Percentiles rank a stretch among this genome's conserved stretches.
These are phyloP conservation scores for Cynaeus angustus DNA, from an alignment of 2,888 invertebrate genomes.

Conservation along the genomic window DNA sequence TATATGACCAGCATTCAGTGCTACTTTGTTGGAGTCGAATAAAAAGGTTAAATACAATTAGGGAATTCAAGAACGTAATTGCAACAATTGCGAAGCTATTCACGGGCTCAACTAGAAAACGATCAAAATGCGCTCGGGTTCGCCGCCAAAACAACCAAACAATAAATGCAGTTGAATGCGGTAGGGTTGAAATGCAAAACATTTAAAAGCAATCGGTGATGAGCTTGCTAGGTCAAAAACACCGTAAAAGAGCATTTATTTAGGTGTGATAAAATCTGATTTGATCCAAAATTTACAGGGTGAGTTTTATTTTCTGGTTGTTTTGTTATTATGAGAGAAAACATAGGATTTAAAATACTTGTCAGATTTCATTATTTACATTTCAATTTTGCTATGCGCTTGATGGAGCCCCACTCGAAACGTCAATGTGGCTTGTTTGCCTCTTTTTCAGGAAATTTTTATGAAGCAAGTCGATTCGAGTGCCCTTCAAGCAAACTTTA, in stretches of 20 bases:
- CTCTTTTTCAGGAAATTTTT: conserved; percentile 13
- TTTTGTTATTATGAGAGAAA: too few relatives aligned
- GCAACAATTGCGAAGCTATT: conserved; percentile 37
- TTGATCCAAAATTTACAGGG: too few relatives aligned
- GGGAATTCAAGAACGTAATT: conserved; percentile 40
- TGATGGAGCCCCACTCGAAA: conserved; percentile 10
- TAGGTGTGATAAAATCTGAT: conserved; percentile 9
- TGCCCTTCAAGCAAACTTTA: conserved; percentile 8
- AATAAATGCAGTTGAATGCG: conserved; percentile 36
- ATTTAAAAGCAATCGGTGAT: conserved; percentile 38
- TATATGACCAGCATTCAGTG: conserved; percentile 16
- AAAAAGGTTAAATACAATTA: conserved; percentile 38
- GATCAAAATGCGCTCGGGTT: conserved; percentile 39
- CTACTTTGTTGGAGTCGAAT: conserved; percentile 15
- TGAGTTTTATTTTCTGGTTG: too few relatives aligned
- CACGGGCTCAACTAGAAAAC: conserved; percentile 33
- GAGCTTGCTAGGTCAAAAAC: conserved; percentile 23
- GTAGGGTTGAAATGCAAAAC: conserved; percentile 32
- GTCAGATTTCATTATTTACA: conserved; percentile 5
- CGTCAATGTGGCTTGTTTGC: conserved; percentile 10
- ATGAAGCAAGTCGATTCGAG: conserved; percentile 13
- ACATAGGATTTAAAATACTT: conserved; percentile 11
- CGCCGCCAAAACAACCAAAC: conserved; percentile 42
- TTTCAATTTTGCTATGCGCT: conserved; percentile 4
- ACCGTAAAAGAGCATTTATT: conserved; percentile 10